Conservation (phyloP, 2,113 vertebrate species). For the Microcebus lehilahytsara region DNA sequence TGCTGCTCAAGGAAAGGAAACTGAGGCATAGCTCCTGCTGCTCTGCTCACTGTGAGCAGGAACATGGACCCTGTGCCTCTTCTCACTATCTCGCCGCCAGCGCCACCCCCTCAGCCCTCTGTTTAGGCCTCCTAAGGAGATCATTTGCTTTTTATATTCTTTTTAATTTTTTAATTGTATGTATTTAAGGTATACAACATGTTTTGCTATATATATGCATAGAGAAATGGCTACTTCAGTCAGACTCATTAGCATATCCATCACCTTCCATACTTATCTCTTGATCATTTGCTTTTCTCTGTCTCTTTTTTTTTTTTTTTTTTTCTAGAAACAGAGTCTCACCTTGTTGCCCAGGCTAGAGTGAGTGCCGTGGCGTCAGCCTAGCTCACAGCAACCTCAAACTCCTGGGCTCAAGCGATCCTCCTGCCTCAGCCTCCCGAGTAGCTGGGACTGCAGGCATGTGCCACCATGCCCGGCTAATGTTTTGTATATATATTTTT, state of each 20-base stretch:
- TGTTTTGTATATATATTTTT: too few relatives aligned
- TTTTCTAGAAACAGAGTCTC: too few relatives aligned
- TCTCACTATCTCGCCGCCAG: neutral
- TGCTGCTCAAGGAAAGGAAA: neutral
- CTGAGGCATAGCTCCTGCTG: neutral
- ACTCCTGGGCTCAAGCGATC: too few relatives aligned
- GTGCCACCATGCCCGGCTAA: too few relatives aligned
- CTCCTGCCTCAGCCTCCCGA: too few relatives aligned
- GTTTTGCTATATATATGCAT: neutral
- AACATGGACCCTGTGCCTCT: accelerated
- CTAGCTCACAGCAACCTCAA: too few relatives aligned
- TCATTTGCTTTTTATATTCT: neutral
- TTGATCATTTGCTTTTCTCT: neutral
- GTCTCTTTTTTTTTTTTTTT: too few relatives aligned
- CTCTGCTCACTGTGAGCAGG: too few relatives aligned
- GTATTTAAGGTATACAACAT: neutral
- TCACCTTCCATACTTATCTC: neutral
- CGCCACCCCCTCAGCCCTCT: neutral
- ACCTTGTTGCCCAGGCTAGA: too few relatives aligned
- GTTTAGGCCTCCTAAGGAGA: neutral
- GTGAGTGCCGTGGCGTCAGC: too few relatives aligned
- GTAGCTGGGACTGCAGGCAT: too few relatives aligned
- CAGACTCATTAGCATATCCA: neutral
- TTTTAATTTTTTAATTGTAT: neutral
- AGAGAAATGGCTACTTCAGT: neutral